phyloP scores from a whole-genome alignment of 53 echinoderm and acorn worm genomes.

The Echinometra lucunter region DNA sequence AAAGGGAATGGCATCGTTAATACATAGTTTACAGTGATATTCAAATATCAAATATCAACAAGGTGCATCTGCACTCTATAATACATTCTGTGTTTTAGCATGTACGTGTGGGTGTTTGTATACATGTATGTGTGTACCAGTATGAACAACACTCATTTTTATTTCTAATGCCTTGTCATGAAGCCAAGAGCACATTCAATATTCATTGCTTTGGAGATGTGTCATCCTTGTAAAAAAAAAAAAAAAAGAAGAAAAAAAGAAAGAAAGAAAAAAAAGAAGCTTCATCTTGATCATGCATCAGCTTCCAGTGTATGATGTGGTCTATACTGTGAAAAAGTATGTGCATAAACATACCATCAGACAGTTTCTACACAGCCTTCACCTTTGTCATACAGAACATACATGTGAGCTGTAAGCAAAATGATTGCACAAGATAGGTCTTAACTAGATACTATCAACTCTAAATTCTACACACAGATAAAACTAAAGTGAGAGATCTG shows the following conservation, averaged over 20 bases:
- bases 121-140: too few species aligned
- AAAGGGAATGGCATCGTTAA: conserved; percentile 4
- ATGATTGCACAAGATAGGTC: neutral
- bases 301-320: neutral
- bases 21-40: neutral
- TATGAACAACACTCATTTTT: too few species aligned
- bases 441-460: neutral
- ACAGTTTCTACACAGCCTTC: neutral
- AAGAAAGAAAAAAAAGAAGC: too few species aligned
- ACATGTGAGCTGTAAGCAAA: neutral
- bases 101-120: too few species aligned
- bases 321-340: neutral
- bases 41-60: neutral
- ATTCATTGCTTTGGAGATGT: neutral
- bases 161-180: neutral
- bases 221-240: neutral
- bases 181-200: neutral
- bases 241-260: too few species aligned
- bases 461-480: neutral
- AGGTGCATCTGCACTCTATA: too few species aligned
- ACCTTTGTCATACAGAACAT: neutral
- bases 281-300: neutral
- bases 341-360: neutral
- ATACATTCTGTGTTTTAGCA: too few species aligned
- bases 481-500: neutral